phyloP scores from a whole-genome alignment of 2,797 vertebrate genomes.

The Varecia variegata region DNA sequence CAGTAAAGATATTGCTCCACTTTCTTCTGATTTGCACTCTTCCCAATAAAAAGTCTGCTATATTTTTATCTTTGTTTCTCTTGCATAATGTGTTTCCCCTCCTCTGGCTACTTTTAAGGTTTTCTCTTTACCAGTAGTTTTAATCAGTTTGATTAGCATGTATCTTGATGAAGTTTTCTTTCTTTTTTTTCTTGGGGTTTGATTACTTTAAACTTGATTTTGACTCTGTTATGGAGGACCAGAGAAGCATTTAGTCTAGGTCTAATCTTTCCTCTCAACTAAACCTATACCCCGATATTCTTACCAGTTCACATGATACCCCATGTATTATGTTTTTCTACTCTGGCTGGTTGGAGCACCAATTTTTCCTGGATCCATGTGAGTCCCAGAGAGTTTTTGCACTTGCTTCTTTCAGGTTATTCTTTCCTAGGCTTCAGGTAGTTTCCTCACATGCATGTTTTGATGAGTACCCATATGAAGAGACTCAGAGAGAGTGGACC shows the following conservation, averaged over 20 bases:
- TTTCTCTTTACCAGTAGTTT: not conserved
- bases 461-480: not conserved
- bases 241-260: not conserved
- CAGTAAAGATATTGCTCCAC: not conserved
- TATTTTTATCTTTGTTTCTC: slow-evolving; percentile 14
- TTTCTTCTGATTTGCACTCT: not conserved
- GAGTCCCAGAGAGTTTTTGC: not conserved
- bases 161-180: not conserved
- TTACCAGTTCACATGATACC: not conserved
- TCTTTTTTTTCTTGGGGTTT: not conserved
- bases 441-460: not conserved
- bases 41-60: not conserved
- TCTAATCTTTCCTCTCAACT: not conserved
- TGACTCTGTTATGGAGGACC: not conserved
- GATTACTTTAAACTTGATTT: not conserved
- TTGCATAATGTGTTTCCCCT: not conserved
- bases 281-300: not conserved
- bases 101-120: not conserved
- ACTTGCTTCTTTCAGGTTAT: not conserved
- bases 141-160: not conserved
- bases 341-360: not conserved
- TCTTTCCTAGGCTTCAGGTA: not conserved
- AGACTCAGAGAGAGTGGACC: not conserved
- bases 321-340: not conserved
- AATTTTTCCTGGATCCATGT: not conserved